Evolutionary conservation across 2,888 invertebrate species (phyloP), one percentile per base, ranked within the genome.

Genomic region (Dermolepida albohirtum): DNA sequence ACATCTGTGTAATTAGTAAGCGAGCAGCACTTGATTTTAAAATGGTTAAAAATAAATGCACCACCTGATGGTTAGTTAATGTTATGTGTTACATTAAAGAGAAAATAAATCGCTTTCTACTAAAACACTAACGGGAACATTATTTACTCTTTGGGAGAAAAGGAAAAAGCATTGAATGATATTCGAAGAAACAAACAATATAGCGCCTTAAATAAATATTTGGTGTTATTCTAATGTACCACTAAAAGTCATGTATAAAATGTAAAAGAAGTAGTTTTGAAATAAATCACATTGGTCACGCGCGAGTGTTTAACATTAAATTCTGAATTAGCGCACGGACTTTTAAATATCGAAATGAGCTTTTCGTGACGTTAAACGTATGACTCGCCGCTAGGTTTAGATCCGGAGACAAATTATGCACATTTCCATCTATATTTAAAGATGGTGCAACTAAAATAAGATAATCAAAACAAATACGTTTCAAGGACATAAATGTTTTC

Each of bases 361-460:
- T 44, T 44, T 44, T 1, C 44, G 44, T 14, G 11, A 44, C 11
- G 39, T 11, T 10, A 29, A 40, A 54, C 54, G 16, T 10, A n/a
- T 16, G 40, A 16, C 16, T 39, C 11, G 39, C 1, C 16, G 39
- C 54, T 54, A 40, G 14, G 14, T 59, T 44, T 59, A 59, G 44
- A 44, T 27, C 44, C n/a, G 12, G 44, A 29, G 29, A 44, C 29
- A 47, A 59, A 59, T 59, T 59, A 44, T 59, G 59, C 59, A 59
- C 29, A 59, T 59, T 29, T 59, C 12, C 29, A 59, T 47, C 59
- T 59, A 59, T 59, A 59, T 59, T 59, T 59, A 59, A 59, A 59
- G 41, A 44, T 44, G 44, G 29, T 59, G 59, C 59, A 59, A 59
- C 59, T 59, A 59, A 29, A 59, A 59, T 59, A 59, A 59, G 59